Base-by-base conservation (phyloP, 1,140 invertebrate species). In the Drosophila nikananu region DNA sequence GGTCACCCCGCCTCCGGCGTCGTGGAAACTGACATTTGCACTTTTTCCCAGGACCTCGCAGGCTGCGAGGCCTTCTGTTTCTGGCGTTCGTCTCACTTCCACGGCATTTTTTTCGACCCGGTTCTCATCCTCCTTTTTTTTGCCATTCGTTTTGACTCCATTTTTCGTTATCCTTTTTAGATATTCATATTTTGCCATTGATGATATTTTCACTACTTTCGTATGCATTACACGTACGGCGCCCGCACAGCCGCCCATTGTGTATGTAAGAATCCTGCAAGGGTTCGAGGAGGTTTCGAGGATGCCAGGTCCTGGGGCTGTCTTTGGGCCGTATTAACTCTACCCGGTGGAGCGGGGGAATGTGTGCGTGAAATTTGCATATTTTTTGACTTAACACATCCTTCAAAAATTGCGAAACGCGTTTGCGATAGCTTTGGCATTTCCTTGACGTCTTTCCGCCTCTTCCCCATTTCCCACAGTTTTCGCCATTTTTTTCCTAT, bases 341-440 rank as follows among this genome's bases (percentile, higher is more conserved):
- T 65, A 78, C 78, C 81, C 62, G 77, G 63, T 73, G 65, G 80
- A 46, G 39, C 39, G 35, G 35, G 25, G 17, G n/a, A 58, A 49
- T 58, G 57, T 83, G 61, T 64, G 59, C 60, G 63, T 71, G 46
- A 70, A 89, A 89, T 89, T 89, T 89, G 84, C 81, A 89, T 89
- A 89, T 89, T 90, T 87, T 89, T 89, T 89, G 84, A 89, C 84
- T 89, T 89, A 89, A 89, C 84, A 89, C 84, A 89, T 89, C 84
- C 86, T 89, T 90, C 86, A 89, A 89, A 89, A 89, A 89, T 89
- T 90, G 84, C 81, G 74, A 81, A 90, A 84, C 81, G 86, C 84
- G 84, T 90, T 89, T 89, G 86, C 84, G 84, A 89, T 89, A 89
- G 84, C 84, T 89, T 89, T 84, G 81, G 84, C 84, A 90, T 89